Evolutionary conservation across 92 coral and sea anemone genomes (phyloP), one percentile per base, ranked within the genome.

Genomic region (Umimayanthus kanabou): DNA sequence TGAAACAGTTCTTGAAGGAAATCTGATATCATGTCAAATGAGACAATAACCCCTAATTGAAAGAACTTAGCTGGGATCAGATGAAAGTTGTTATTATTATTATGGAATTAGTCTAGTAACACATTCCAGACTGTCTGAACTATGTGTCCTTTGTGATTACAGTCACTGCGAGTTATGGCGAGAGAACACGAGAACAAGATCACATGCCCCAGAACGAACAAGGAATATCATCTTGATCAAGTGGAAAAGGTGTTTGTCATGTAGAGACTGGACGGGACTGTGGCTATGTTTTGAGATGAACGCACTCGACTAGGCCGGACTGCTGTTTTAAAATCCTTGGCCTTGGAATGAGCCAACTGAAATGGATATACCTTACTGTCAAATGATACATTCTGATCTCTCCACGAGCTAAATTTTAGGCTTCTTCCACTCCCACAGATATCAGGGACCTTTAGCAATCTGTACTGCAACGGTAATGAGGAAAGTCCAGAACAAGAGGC

Each of bases 231-330:
- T 28, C 49, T 95, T 57, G 99, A 97, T 57, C 95, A 97, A 86
- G 98, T 96, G 33, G 98, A 95, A 87, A 97, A 97, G 77, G 99
- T 97, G 77, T 97, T 93, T 80, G 98, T 97, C 80, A 97, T 97
- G 99, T 97, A 81, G 80, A 25, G 70, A 83, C 33, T 45, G 75
- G 81, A 76, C 53, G 18, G 66, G 42, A 57, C 18, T 67, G 28
- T 37, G 28, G 37, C 13, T 39, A 4, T 6, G 0, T 9, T 0
- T 74, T 40, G 42, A 20, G 18, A 1, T 23, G 16, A 20, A 23
- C 39, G 47, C 18, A 74, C 4, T 3, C 16, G 50, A 4, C 9
- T 8, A 8, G 50, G 9, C 50, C 1, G 11, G 4, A 14, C 3
- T 11, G 58, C 58, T 53, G 58, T 53, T 53, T 33, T 33, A 33